Percentiles rank a stretch among this genome's conserved stretches.
Conservation (phyloP, 2,113 vertebrate species). For the Daboia siamensis region DNA sequence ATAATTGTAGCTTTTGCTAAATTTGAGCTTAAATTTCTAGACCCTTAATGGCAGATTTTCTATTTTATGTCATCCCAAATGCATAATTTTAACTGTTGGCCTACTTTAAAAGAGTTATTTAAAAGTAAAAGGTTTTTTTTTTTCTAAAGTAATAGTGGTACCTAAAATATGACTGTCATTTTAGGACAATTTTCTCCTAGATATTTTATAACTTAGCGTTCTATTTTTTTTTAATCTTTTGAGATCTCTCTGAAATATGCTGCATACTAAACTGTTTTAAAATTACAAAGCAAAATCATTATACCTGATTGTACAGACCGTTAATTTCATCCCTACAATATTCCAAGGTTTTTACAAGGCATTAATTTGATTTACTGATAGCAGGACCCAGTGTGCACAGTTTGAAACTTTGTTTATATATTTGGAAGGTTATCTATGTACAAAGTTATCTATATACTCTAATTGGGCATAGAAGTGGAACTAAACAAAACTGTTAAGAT, state of each 20-base stretch:
- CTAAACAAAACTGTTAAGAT: neutral
- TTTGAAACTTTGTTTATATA: constrained; percentile 10
- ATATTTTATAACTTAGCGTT: neutral
- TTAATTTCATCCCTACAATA: neutral
- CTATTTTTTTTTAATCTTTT: neutral
- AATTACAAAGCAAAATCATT: neutral
- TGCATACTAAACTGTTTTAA: neutral
- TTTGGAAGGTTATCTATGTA: neutral
- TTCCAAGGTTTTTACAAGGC: constrained; percentile 11
- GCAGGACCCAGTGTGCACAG: neutral
- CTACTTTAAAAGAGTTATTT: neutral
- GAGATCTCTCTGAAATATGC: neutral
- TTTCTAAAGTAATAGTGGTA: neutral
- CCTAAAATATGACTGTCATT: neutral
- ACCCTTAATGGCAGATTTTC: constrained; percentile 11
- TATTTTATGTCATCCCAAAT: constrained; percentile 37
- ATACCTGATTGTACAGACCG: neutral
- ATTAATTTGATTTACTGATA: constrained; percentile 29
- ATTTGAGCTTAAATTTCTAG: neutral
- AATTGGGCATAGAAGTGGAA: neutral
- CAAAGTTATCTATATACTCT: neutral
- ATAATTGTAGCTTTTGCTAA: neutral
- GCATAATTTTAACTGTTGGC: constrained; percentile 21
- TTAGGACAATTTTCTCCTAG: constrained; percentile 17
- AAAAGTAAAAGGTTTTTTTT: neutral